Conservation (phyloP, 2,888 invertebrate genomes). For the Phlogophora meticulosa region DNA sequence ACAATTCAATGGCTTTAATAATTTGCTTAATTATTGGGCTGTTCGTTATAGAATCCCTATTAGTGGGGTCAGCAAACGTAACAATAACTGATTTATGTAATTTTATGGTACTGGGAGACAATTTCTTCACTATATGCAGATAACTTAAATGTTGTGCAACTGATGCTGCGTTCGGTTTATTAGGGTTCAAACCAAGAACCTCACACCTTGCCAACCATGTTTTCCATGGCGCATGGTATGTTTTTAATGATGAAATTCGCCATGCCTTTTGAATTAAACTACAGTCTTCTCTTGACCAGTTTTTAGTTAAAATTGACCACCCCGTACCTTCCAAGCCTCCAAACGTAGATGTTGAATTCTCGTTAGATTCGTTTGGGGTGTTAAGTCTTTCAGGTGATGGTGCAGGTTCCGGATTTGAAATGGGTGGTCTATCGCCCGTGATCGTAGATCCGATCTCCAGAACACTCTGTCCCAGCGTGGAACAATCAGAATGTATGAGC, state of each 20-base stretch:
- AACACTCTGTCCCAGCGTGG: slow-evolving; percentile 4
- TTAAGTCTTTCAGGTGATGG: not conserved
- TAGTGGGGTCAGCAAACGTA: not conserved
- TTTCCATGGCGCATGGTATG: slow-evolving; percentile 15
- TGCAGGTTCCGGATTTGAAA: slow-evolving; percentile 6
- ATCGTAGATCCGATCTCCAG: slow-evolving; percentile 2
- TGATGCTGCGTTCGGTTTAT: slow-evolving; percentile 17
- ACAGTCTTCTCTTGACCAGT: not conserved
- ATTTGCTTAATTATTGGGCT: slow-evolving; percentile 5
- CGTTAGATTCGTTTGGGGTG: not conserved
- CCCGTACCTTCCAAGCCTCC: slow-evolving; percentile 15
- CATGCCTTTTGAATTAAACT: slow-evolving; percentile 4
- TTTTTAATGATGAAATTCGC: not conserved
- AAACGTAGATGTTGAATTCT: not conserved
- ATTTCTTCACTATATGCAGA: not conserved
- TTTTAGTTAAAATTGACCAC: not conserved
- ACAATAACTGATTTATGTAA: slow-evolving; percentile 16
- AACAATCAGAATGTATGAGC: slow-evolving; percentile 1
- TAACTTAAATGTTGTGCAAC: slow-evolving; percentile 14
- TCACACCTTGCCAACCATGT: not conserved
- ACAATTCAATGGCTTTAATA: slow-evolving; percentile 6
- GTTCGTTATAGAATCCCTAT: not conserved
- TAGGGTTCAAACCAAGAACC: not conserved
- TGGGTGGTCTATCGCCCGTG: not conserved
- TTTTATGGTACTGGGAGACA: slow-evolving; percentile 10